Conservation (phyloP, 92 coral and sea anemone species). For the Plumapathes pennacea region DNA sequence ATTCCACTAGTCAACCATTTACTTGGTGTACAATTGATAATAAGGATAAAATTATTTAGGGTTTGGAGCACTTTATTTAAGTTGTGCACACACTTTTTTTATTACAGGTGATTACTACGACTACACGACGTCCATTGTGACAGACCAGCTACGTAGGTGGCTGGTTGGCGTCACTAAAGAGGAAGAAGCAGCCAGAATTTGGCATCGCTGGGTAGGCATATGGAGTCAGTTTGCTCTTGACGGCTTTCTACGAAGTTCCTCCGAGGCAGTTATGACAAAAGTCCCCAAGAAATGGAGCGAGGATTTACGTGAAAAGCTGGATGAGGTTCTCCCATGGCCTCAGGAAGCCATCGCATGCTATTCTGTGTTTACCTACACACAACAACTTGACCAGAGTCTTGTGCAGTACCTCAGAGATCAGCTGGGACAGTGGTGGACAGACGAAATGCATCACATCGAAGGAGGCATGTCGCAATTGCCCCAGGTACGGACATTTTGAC, state of each 20-base stretch:
- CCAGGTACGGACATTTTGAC: too few species aligned
- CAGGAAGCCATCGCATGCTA: conserved; percentile 19
- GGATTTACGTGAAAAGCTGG: conserved; percentile 3
- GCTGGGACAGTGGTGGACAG: conserved; percentile 29
- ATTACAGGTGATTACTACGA: conserved; percentile 21
- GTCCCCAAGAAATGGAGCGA: not conserved
- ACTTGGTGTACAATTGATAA: too few species aligned
- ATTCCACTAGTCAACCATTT: too few species aligned
- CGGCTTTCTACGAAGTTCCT: conserved; percentile 13
- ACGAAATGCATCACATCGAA: conserved; percentile 10
- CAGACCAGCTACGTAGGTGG: conserved; percentile 10
- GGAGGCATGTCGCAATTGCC: conserved; percentile 16
- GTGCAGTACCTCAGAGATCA: conserved; percentile 28
- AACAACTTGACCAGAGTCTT: conserved; percentile 20
- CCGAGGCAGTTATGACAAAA: conserved; percentile 11
- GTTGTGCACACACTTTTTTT: not conserved
- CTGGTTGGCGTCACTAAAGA: too few species aligned
- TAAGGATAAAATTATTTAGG: not conserved
- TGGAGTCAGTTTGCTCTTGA: conserved; percentile 39
- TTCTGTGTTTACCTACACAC: conserved; percentile 22
- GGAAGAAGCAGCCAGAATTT: not conserved
- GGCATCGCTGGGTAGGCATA: conserved; percentile 19
- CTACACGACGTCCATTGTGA: conserved; percentile 8
- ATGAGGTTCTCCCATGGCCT: conserved; percentile 25
- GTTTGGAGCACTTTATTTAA: not conserved